Conservation (phyloP, 2,797 vertebrate species). For the Sebastolobus altivelis region DNA sequence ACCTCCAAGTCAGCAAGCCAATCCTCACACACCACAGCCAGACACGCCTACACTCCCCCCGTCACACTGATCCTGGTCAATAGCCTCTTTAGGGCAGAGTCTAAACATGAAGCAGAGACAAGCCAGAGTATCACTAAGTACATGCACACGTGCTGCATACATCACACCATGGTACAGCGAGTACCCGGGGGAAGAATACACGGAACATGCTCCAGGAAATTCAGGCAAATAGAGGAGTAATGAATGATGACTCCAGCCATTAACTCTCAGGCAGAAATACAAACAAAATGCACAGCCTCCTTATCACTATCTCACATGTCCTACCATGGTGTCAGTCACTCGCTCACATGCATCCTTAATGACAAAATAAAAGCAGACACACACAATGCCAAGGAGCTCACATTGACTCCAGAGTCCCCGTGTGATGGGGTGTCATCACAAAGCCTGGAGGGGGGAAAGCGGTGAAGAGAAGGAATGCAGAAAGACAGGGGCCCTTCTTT, state of each 20-base stretch:
- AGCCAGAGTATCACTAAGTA: constrained; percentile 21
- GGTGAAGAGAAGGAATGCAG: constrained; percentile 18
- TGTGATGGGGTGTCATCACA: constrained; percentile 45
- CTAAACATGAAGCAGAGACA: constrained; percentile 19
- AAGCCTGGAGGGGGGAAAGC: constrained; percentile 21
- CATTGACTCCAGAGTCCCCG: constrained; percentile 41
- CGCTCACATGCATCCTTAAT: constrained; percentile 33
- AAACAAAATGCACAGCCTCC: constrained; percentile 53
- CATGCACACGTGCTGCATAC: constrained; percentile 48
- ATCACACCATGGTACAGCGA: constrained; percentile 17
- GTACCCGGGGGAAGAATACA: constrained; percentile 20
- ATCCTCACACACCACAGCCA: constrained; percentile 52
- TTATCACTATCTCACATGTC: constrained; percentile 7
- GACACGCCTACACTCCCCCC: constrained; percentile 35
- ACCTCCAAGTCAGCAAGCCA: constrained; percentile 65
- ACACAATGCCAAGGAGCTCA: constrained; percentile 53
- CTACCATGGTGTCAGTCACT: constrained; percentile 3
- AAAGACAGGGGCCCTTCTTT: background rate
- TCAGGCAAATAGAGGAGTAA: constrained; percentile 41
- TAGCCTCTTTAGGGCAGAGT: constrained; percentile 46
- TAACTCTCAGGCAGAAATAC: constrained; percentile 59
- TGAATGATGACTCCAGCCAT: constrained; percentile 9
- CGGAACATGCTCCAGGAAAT: constrained; percentile 15
- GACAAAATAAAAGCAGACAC: constrained; percentile 26
- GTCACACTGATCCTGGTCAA: constrained; percentile 42